Conservation (phyloP, 2,797 vertebrate genomes). For the Phalloptychus januarius region DNA sequence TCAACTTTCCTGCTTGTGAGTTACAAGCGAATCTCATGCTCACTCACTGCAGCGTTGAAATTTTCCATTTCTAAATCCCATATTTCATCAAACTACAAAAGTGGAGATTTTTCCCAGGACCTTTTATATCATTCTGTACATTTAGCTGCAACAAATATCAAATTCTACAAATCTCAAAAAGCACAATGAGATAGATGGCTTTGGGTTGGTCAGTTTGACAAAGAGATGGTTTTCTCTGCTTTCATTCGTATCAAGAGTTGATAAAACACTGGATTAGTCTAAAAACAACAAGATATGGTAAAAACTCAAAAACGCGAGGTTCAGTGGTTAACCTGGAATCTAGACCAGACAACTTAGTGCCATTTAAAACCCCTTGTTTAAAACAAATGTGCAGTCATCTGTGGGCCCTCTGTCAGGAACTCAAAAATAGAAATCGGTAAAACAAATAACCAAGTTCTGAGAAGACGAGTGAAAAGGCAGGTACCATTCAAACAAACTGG, state of each 20-base stretch:
- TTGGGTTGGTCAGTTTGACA: neutral
- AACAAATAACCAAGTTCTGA: neutral
- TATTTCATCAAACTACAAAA: neutral
- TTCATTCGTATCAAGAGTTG: neutral
- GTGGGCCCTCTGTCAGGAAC: neutral
- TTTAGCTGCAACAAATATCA: neutral
- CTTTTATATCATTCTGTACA: neutral
- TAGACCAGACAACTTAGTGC: neutral
- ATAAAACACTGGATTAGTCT: no score
- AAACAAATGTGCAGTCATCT: neutral
- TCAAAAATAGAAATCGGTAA: neutral
- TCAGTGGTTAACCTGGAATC: neutral
- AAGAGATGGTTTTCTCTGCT: neutral
- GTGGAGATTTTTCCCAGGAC: neutral
- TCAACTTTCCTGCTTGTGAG: neutral
- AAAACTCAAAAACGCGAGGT: neutral
- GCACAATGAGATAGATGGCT: neutral
- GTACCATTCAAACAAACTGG: neutral
- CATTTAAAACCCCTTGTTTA: neutral
- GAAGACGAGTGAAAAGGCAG: neutral
- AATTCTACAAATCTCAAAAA: neutral
- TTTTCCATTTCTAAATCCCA: neutral
- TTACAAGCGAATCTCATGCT: neutral
- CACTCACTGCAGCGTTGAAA: neutral
- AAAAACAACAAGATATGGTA: neutral